Evolutionary conservation across 2,888 invertebrate genomes (phyloP).

Genomic region (Xanthia togata): DNA sequence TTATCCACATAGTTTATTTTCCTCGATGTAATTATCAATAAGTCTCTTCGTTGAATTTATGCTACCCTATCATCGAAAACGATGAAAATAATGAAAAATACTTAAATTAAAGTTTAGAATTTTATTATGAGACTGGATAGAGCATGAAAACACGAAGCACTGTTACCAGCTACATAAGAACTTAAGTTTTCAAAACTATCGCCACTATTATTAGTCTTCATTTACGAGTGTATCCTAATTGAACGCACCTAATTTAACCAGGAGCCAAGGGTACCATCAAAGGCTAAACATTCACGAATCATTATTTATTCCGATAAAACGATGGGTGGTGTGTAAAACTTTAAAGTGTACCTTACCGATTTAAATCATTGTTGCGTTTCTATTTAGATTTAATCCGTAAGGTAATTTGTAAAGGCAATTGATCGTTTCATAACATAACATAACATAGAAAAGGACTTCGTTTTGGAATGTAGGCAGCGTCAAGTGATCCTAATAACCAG

Average conservation of each 20-base stretch:
- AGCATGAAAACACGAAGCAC: not conserved
- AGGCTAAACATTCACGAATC: constrained; percentile 6
- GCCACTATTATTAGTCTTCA: not conserved
- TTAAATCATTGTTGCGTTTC: not conserved
- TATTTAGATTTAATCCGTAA: not conserved
- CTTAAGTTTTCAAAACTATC: not conserved
- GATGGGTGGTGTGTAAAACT: constrained; percentile 10
- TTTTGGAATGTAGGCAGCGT: constrained; percentile 38
- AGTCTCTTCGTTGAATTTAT: not conserved
- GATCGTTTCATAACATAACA: not conserved
- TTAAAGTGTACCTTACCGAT: not conserved
- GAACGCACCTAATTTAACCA: not conserved
- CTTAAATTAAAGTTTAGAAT: not conserved
- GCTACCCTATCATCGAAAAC: not conserved
- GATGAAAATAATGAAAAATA: not conserved
- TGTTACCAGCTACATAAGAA: not conserved
- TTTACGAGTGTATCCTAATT: not conserved
- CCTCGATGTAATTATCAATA: constrained; percentile 8
- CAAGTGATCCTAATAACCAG: constrained; percentile 38
- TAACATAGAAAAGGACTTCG: constrained; percentile 15
- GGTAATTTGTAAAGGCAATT: not conserved
- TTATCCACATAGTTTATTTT: constrained; percentile 9
- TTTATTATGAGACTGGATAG: not conserved
- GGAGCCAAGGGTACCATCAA: not conserved
- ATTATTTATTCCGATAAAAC: constrained; percentile 8